Evolutionary conservation across 2,797 vertebrate genomes (phyloP).

Genomic region (Rhincodon typus): DNA sequence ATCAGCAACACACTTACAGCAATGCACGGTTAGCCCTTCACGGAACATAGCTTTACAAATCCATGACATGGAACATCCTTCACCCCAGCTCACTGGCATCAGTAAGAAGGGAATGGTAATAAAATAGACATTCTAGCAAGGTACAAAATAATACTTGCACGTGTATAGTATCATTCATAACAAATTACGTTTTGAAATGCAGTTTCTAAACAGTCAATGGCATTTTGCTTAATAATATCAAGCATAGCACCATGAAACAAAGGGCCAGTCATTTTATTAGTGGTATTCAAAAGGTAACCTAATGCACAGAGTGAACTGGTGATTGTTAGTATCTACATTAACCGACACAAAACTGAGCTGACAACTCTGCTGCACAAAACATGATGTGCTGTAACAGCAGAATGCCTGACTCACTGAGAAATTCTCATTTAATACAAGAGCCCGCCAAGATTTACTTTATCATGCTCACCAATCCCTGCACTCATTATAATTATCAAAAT

Average conservation of each 20-base stretch:
- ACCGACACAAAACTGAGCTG: background rate
- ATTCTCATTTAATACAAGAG: conserved; percentile 40
- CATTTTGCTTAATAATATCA: background rate
- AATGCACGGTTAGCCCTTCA: background rate
- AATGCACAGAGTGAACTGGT: background rate
- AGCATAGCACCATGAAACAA: background rate
- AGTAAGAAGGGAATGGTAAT: background rate
- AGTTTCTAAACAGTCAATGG: background rate
- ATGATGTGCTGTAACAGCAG: conserved; percentile 41
- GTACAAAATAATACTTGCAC: background rate
- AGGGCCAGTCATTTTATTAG: background rate
- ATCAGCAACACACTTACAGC: background rate
- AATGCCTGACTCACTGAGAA: conserved; percentile 40
- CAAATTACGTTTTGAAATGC: background rate
- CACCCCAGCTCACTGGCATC: background rate
- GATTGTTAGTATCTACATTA: background rate
- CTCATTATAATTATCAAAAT: conserved; percentile 42
- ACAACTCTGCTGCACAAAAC: conserved; percentile 39
- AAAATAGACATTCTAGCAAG: background rate
- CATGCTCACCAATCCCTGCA: conserved; percentile 40
- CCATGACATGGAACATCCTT: background rate
- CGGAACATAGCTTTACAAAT: background rate
- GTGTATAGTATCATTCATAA: background rate
- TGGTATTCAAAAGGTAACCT: background rate
- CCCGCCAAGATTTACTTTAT: conserved; percentile 41